phyloP scores from a whole-genome alignment of 1,140 invertebrate genomes.

The Meteorus sp. region DNA sequence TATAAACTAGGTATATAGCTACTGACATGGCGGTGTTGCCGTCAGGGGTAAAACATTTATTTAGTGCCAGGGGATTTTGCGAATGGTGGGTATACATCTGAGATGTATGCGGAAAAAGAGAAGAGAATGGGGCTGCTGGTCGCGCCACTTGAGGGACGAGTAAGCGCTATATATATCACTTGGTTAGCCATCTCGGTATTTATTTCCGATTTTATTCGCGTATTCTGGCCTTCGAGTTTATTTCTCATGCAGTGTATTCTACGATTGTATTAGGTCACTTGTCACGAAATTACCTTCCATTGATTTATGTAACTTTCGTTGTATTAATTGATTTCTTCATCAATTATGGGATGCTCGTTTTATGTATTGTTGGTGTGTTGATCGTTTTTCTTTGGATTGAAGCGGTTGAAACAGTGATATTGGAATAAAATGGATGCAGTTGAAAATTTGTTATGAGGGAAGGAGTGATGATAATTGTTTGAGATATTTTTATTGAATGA shows the following conservation, averaged over 20 bases:
- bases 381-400: no score
- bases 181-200: conserved; percentile 47
- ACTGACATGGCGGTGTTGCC: conserved; percentile 1
- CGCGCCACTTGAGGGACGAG: conserved; percentile 30
- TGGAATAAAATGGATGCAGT: no score
- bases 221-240: conserved; percentile 50
- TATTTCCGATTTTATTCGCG: conserved; percentile 53
- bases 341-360: no score
- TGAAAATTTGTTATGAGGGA: no score
- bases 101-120: conserved; percentile 1
- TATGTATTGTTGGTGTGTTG: no score
- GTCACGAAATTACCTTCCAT: no score
- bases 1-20: conserved; percentile 42
- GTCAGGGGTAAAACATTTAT: conserved; percentile 54
- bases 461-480: no score
- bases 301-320: no score
- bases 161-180: conserved; percentile 39
- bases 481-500: no score
- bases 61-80: conserved; percentile 53
- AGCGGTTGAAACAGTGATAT: no score
- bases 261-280: no score
- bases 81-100: conserved; percentile 36
- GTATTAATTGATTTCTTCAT: no score
- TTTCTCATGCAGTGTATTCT: conserved; percentile 33
- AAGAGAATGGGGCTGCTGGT: conserved; percentile 14